phyloP scores from a whole-genome alignment of 37 sponge, comb jelly and placozoan species.

The Haliclona indistincta region DNA sequence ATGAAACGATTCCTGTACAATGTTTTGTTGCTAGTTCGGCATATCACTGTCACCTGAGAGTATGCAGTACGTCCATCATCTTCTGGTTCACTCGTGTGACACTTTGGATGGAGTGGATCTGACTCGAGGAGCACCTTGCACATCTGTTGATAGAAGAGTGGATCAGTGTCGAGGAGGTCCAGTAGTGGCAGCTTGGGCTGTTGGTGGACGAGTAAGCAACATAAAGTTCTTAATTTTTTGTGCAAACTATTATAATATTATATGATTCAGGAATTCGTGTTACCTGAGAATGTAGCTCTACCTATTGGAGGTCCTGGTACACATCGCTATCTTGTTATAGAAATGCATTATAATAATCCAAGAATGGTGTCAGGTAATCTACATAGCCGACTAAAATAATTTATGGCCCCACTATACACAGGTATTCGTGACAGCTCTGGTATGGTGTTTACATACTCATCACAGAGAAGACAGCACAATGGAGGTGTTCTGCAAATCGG shows the following conservation, averaged over 20 bases:
- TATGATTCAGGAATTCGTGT: slow-evolving; percentile 44
- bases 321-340: slow-evolving; percentile 26
- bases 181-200: slow-evolving; percentile 42
- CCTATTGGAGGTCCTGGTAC: slow-evolving; percentile 66
- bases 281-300: slow-evolving; percentile 60
- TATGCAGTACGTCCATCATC: slow-evolving; percentile 46
- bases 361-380: slow-evolving; percentile 18
- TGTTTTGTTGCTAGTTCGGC: slow-evolving; percentile 23
- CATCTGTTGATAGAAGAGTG: neutral
- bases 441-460: slow-evolving; percentile 24
- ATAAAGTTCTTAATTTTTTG: neutral
- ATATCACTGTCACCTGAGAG: slow-evolving; percentile 12
- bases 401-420: too few species aligned
- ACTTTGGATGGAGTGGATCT: slow-evolving; percentile 9
- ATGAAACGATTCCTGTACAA: too few species aligned
- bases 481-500: slow-evolving; percentile 42
- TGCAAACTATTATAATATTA: neutral
- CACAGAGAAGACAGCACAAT: neutral
- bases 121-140: slow-evolving; percentile 6
- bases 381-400: too few species aligned
- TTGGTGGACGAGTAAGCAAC: slow-evolving; percentile 20
- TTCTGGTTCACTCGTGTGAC: slow-evolving; percentile 47
- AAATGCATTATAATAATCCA: slow-evolving; percentile 79
- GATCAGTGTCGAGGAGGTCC: neutral
- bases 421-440: slow-evolving; percentile 55